phyloP scores from a whole-genome alignment of 2,113 vertebrate species.

The Climacteris rufus region DNA sequence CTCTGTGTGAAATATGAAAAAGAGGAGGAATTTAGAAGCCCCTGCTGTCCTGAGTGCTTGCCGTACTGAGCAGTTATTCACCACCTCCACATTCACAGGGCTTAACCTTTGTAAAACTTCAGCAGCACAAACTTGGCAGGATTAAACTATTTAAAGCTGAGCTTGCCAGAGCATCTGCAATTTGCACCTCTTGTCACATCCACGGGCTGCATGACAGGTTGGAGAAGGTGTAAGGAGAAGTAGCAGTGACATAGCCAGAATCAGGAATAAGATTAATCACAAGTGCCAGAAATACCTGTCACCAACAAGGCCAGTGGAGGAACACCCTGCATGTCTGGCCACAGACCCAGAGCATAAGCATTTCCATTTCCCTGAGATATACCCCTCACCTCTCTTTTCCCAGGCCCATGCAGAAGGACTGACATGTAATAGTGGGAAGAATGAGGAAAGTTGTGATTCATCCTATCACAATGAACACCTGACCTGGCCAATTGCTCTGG shows the following conservation, averaged over 20 bases:
- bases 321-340: neutral
- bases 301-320: neutral
- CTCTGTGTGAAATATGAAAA: neutral
- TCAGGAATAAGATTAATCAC: neutral
- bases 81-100: neutral
- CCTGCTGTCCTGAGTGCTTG: neutral
- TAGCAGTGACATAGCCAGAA: neutral
- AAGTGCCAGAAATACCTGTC: neutral
- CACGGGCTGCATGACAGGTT: neutral
- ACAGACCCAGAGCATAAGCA: neutral
- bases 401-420: neutral
- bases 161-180: neutral
- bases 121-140: neutral
- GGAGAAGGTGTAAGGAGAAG: neutral
- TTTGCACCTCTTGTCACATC: neutral
- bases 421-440: neutral
- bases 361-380: neutral
- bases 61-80: neutral
- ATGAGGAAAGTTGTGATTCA: too few relatives aligned
- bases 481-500: neutral
- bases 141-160: neutral
- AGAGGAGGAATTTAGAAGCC: slow-evolving; percentile 38
- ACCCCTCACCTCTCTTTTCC: neutral
- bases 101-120: neutral
- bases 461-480: neutral